Conservation (phyloP, 2,888 invertebrate species). For the Pycnomerus fuliginosus region DNA sequence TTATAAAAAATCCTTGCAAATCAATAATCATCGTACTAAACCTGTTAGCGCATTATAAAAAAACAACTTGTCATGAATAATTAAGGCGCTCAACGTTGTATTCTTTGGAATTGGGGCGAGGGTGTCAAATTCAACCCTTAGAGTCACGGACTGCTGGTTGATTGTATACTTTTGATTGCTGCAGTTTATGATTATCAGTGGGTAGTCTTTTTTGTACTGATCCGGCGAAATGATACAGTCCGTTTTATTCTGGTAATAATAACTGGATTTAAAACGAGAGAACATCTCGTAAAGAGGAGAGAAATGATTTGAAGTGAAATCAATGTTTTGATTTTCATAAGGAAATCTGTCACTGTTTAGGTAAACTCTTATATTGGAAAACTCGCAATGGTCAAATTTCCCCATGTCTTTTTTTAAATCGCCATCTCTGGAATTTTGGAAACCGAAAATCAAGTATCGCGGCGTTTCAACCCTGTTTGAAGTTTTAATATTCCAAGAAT, state of each 20-base stretch:
- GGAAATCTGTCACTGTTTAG: constrained; percentile 44
- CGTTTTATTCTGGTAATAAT: neutral
- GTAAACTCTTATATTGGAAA: constrained; percentile 41
- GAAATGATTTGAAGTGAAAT: neutral
- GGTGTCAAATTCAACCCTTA: neutral
- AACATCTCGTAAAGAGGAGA: neutral
- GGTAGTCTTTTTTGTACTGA: neutral
- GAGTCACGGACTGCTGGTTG: neutral
- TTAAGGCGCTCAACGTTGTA: neutral
- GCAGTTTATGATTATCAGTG: neutral
- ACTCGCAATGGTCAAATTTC: constrained; percentile 32
- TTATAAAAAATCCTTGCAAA: neutral
- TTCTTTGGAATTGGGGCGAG: neutral
- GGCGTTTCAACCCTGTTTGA: constrained; percentile 41
- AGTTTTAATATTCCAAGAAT: constrained; percentile 41
- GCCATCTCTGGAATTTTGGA: constrained; percentile 43
- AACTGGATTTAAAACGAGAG: neutral
- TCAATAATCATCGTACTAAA: neutral
- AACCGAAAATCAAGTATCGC: constrained; percentile 41
- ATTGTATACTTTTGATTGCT: neutral
- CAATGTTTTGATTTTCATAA: constrained; percentile 25
- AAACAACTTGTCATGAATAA: neutral
- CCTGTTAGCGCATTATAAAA: neutral
- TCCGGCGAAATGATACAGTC: neutral
- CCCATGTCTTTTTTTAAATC: constrained; percentile 26